Evolutionary conservation across 2,797 vertebrate genomes (phyloP), one percentile per base, ranked within the genome.

Genomic region (Falco naumanni): DNA sequence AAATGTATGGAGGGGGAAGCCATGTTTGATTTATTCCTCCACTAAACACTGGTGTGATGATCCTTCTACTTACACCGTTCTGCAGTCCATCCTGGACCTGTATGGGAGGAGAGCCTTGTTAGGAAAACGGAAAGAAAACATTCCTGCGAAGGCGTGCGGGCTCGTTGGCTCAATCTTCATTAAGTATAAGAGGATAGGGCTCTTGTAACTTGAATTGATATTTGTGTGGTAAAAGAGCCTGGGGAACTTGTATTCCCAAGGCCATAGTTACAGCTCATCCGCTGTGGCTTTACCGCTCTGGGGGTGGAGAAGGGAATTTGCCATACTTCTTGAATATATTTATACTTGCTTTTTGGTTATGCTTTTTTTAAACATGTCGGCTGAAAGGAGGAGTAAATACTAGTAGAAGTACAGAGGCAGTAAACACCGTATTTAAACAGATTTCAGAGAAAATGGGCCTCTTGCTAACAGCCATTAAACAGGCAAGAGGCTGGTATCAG

Each of bases 1-100:
- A 93, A 96, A 97, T 93, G 97, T 94, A 97, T 97, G 96, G 96
- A 96, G 96, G 84, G 96, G 97, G 97, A 97, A 97, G 97, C 97
- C 97, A 97, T 97, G 96, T 97, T 97, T 97, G 97, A 97, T 97
- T 97, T 96, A 97, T 97, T 97, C 97, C 93, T 95, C 57, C 80
- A 88, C 93, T 85, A 95, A 95, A 90, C 84, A 60, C 64, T 92
- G 95, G 91, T 95, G 91, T 94, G 96, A 97, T 95, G 96, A 95
- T 95, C 89, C 83, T 95, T 95, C 77, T 37, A 26, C 95, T 97
- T 96, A 86, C 60, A 91, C 96, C 93, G 94, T 90, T 87, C 91
- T 95, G 94, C 77, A 88, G 93, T 82, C 96, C 94, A 95, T 90
- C 95, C 96, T 94, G 95, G 91, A 96, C 94, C 96, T 70, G 92